Evolutionary conservation across 2,888 invertebrate species (phyloP).

Genomic region (Plagodis pulveraria): DNA sequence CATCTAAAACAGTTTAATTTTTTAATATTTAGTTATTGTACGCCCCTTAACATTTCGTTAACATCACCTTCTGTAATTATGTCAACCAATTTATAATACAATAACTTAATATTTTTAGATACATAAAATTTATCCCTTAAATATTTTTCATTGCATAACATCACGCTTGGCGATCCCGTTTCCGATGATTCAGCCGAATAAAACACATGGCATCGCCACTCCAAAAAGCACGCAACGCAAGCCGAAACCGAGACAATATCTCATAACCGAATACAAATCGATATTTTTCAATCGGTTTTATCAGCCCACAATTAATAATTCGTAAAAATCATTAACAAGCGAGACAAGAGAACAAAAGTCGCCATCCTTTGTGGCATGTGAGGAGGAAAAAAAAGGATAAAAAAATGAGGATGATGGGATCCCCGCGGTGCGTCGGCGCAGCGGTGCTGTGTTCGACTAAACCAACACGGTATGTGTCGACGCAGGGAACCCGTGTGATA

Average conservation of each 20-base stretch:
- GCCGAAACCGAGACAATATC: slow-evolving; percentile 29
- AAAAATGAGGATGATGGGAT: slow-evolving; percentile 48
- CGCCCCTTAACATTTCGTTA: too few relatives aligned
- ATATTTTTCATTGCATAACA: too few relatives aligned
- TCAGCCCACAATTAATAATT: slow-evolving; percentile 80
- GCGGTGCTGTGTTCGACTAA: slow-evolving; percentile 52
- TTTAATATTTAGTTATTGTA: too few relatives aligned
- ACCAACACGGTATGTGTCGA: slow-evolving; percentile 79
- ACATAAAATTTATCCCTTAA: too few relatives aligned
- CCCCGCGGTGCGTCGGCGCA: slow-evolving; percentile 64
- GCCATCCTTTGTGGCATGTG: slow-evolving; percentile 78
- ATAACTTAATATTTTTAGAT: too few relatives aligned
- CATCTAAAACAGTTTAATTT: too few relatives aligned
- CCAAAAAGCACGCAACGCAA: slow-evolving; percentile 9
- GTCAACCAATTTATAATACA: too few relatives aligned
- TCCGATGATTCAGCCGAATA: not conserved
- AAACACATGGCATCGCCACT: slow-evolving; percentile 23
- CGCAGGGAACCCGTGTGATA: slow-evolving; percentile 55
- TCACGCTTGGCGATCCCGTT: too few relatives aligned
- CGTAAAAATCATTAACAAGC: slow-evolving; percentile 83
- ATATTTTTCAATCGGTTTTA: slow-evolving; percentile 80
- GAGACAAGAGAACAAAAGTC: slow-evolving; percentile 82
- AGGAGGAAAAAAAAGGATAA: slow-evolving; percentile 59
- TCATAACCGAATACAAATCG: slow-evolving; percentile 44
- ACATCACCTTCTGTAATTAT: too few relatives aligned